Base-by-base conservation (phyloP, 1,140 invertebrate species). In the Dreissena polymorpha region DNA sequence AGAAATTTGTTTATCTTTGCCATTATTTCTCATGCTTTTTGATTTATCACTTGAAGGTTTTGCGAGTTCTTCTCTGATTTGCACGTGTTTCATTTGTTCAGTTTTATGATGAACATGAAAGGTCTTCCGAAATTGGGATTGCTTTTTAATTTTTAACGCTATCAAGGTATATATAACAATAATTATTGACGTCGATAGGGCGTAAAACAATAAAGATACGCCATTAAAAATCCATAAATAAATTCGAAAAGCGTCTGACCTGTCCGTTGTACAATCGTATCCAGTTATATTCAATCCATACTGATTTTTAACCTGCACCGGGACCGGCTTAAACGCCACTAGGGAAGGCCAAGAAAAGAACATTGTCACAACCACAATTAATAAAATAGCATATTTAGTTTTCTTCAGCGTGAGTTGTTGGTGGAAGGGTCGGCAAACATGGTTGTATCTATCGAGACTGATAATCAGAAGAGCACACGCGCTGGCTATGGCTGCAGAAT, bases 351-450 rank as follows among this genome's bases (percentile, higher is more conserved):
- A 75, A 21, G 73, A 57, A 23, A 75, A 64, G 14, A 75, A 18
- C 10, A 75, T n/a, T 27, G 73, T 23, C n/a, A 63, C 14, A 63
- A 63, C 29, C 10, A 39, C 51, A 14, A 27, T 29, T 23, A 63
- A 2, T 7, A 49, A 18, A 49, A 53, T 60, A 16, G 73, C 51
- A 63, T 60, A 51, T 39, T 75, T 57, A 27, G 73, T 68, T 50
- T 71, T n/a, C 27, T 51, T 27, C 25, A 57, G 16, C 12, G 23
- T 71, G 2, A 84, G 64, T 29, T 88, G 79, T 14, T 71, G 25
- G 63, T 75, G 77, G 13, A 86, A 69, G 0, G 88, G 88, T 12
- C 60, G 51, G 67, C 85, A 88, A 69, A 88, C 86, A 8, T 84
- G 60, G 12, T 85, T 57, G 72, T 85, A 85, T 49, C 88, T 65